Conservation (phyloP, 2,888 invertebrate species). For the Philereme transversata region DNA sequence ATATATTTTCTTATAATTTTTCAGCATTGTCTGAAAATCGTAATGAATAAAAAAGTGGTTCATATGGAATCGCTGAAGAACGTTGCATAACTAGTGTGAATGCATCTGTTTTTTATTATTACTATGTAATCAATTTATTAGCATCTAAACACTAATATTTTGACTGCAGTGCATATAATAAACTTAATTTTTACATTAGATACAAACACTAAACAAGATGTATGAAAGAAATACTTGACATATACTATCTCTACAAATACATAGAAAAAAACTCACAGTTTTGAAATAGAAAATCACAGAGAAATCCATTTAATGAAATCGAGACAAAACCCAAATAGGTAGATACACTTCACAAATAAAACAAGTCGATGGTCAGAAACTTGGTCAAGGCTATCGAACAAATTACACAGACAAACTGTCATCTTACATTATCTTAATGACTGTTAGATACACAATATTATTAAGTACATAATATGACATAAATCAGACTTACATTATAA, state of each 20-base stretch:
- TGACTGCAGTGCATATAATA: neutral
- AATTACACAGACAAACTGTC: conserved; percentile 26
- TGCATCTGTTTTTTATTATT: neutral
- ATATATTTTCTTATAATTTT: no score
- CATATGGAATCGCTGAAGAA: no score
- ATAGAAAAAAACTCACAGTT: neutral
- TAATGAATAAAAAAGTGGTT: no score
- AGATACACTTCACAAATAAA: conserved; percentile 10
- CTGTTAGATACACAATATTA: neutral
- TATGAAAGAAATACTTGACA: no score
- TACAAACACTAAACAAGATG: no score
- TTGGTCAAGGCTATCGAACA: conserved; percentile 30
- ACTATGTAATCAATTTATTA: neutral
- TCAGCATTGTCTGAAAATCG: no score
- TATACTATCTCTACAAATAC: no score
- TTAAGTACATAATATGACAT: no score
- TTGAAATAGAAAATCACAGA: neutral
- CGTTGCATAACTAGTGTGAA: no score
- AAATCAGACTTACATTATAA: neutral
- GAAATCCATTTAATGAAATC: neutral
- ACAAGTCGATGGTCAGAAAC: conserved; percentile 16
- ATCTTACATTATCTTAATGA: conserved; percentile 25
- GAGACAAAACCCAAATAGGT: neutral
- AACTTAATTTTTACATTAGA: no score
- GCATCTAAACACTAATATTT: neutral